A percentile compares a stretch with the other conserved stretches of the same genome.
Conservation (phyloP, 2,797 vertebrate genomes). For the Labroides dimidiatus region DNA sequence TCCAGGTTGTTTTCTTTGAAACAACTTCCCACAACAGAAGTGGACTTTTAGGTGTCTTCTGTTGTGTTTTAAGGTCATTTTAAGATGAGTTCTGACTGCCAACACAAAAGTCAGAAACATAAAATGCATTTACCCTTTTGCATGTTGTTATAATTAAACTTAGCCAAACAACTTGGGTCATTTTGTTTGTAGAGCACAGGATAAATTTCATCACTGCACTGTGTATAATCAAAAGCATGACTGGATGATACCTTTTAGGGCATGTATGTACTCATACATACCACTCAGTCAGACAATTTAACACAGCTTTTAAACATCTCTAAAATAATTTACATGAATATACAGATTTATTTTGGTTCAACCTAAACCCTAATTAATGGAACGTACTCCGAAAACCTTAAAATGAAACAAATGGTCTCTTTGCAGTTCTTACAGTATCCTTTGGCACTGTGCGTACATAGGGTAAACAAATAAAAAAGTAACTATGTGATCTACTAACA, state of each 20-base stretch:
- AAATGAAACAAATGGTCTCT: slow-evolving; percentile 20
- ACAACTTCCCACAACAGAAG: not conserved
- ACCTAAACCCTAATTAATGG: slow-evolving; percentile 45
- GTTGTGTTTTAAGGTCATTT: too few relatives aligned
- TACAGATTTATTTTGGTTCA: slow-evolving; percentile 50
- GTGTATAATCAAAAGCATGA: slow-evolving; percentile 17
- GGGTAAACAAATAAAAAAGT: slow-evolving; percentile 68
- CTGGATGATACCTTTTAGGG: slow-evolving; percentile 62
- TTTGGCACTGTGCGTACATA: slow-evolving; percentile 76
- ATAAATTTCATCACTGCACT: slow-evolving; percentile 9
- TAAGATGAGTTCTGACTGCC: slow-evolving; percentile 12
- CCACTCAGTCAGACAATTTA: slow-evolving; percentile 43
- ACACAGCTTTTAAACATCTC: slow-evolving; percentile 32
- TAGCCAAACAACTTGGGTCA: slow-evolving; percentile 25
- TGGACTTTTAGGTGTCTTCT: too few relatives aligned
- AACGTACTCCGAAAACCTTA: slow-evolving; percentile 59
- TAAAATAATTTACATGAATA: slow-evolving; percentile 47
- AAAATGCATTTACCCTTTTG: slow-evolving; percentile 21
- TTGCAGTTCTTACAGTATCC: slow-evolving; percentile 54
- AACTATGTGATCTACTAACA: slow-evolving; percentile 50
- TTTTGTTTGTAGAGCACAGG: slow-evolving; percentile 28
- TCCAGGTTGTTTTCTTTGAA: slow-evolving; percentile 15
- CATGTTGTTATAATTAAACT: not conserved
- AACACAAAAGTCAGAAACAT: slow-evolving; percentile 28
- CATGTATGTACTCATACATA: slow-evolving; percentile 64